Evolutionary conservation across 2,888 invertebrate genomes (phyloP).

Genomic region (Disparrhopalites patrizii): DNA sequence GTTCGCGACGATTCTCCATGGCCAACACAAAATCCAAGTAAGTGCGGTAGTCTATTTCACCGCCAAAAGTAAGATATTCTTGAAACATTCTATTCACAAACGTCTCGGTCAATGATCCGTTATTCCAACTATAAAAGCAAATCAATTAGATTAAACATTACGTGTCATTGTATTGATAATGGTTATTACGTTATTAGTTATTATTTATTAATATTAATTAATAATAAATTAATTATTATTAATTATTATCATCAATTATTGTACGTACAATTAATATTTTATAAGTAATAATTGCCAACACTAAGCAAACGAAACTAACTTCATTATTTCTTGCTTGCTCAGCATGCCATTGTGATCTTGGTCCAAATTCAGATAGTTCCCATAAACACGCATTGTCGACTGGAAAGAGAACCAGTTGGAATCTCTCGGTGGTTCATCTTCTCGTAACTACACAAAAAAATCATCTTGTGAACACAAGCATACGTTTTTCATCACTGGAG

Average conservation of each 20-base stretch:
- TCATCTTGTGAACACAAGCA: no score
- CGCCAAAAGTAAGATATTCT: constrained; percentile 90
- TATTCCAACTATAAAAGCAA: constrained; percentile 65
- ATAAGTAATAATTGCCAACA: no score
- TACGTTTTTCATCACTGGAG: not conserved
- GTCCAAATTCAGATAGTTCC: constrained; percentile 89
- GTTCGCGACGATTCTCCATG: constrained; percentile 84
- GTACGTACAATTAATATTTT: not conserved
- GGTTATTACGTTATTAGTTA: not conserved
- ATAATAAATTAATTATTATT: not conserved
- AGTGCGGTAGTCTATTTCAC: constrained; percentile 95
- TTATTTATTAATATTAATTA: not conserved
- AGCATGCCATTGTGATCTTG: constrained; percentile 94
- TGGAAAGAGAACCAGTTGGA: constrained; percentile 89
- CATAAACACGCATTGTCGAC: constrained; percentile 84
- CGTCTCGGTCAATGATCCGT: constrained; percentile 82
- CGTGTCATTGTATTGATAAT: no score
- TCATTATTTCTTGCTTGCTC: constrained; percentile 80
- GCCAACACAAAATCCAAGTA: constrained; percentile 92
- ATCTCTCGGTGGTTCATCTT: constrained; percentile 78
- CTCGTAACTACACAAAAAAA: constrained; percentile 61
- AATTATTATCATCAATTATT: constrained; percentile 2
- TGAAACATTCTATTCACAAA: constrained; percentile 92
- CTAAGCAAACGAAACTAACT: constrained; percentile 55
- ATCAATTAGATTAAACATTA: no score